phyloP scores from a whole-genome alignment of 1,140 invertebrate genomes.

The Pseudobourletiella spinata region DNA sequence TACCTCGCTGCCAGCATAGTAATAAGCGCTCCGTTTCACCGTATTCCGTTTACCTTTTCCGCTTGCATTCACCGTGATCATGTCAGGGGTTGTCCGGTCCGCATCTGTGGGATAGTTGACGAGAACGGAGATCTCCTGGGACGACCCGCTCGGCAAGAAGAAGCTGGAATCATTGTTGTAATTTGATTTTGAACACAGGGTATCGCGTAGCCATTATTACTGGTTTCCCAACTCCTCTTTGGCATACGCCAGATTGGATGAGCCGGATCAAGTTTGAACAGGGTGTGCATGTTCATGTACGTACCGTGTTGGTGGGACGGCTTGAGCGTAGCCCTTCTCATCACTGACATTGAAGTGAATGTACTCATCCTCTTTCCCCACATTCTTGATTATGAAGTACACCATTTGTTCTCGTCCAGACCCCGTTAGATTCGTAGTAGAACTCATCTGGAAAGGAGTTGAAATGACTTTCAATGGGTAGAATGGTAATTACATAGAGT shows the following conservation, averaged over 20 bases:
- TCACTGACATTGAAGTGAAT: constrained; percentile 1
- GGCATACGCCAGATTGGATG: too few relatives aligned
- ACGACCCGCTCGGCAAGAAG: constrained; percentile 1
- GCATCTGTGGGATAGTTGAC: background rate
- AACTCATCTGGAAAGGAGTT: constrained; percentile 2
- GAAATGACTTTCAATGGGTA: too few relatives aligned
- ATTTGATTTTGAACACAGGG: too few relatives aligned
- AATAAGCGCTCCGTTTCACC: constrained; percentile 15
- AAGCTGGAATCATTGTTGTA: too few relatives aligned
- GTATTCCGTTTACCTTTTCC: constrained; percentile 9
- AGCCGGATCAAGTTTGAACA: too few relatives aligned
- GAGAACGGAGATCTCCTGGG: constrained; percentile 4
- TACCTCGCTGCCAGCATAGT: constrained; percentile 10
- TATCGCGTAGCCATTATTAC: too few relatives aligned
- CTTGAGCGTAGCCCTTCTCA: constrained; percentile 3
- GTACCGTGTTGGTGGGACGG: background rate
- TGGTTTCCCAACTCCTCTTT: too few relatives aligned
- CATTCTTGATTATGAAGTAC: constrained; percentile 11
- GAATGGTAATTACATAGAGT: too few relatives aligned
- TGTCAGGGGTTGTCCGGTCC: background rate
- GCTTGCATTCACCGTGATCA: constrained; percentile 10
- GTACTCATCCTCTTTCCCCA: constrained; percentile 13
- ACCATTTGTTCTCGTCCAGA: background rate
- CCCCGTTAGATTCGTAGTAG: constrained; percentile 4
- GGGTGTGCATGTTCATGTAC: too few relatives aligned